A percentile compares a stretch with the other conserved stretches of the same genome.
Conservation (phyloP, 64 coral and sea anemone species). For the Dendrophyllia cribrosa region DNA sequence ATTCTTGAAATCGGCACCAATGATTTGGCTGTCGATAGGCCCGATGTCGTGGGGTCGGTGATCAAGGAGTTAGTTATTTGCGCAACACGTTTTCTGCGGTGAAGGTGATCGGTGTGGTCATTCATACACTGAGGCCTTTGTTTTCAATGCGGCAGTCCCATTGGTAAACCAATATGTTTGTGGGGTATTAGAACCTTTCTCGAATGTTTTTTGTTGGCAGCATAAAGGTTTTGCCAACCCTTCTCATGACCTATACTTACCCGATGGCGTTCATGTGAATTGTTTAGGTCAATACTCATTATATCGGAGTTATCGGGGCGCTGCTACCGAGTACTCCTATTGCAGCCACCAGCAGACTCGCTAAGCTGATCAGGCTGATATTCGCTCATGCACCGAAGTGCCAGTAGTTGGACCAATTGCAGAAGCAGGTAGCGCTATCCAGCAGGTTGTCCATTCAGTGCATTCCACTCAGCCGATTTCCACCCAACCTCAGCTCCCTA, state of each 20-base stretch:
- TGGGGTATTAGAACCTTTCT: too few relatives aligned
- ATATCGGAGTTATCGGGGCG: background rate
- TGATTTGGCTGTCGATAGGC: background rate
- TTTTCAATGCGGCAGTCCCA: background rate
- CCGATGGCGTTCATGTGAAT: conserved; percentile 19
- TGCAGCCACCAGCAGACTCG: too few relatives aligned
- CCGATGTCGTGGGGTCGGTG: conserved; percentile 12
- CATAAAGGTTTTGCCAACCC: background rate
- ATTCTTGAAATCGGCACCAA: conserved; percentile 4
- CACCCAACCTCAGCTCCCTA: too few relatives aligned
- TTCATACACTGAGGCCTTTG: background rate
- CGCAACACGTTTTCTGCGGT: background rate
- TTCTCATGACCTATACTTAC: background rate
- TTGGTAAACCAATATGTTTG: background rate
- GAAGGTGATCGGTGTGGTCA: conserved; percentile 1
- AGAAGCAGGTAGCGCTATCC: too few relatives aligned
- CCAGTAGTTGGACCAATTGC: too few relatives aligned
- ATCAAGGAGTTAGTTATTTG: conserved; percentile 10
- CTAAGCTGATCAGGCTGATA: too few relatives aligned
- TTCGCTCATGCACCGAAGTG: too few relatives aligned
- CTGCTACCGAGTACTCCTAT: too few relatives aligned
- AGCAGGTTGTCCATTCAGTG: too few relatives aligned
- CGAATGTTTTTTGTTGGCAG: conserved; percentile 34
- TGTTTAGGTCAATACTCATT: background rate
- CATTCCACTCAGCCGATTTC: too few relatives aligned